These are phyloP conservation scores for Brienomyrus brachyistius DNA, from an alignment of 2,113 vertebrate species.

Conservation along the genomic window DNA sequence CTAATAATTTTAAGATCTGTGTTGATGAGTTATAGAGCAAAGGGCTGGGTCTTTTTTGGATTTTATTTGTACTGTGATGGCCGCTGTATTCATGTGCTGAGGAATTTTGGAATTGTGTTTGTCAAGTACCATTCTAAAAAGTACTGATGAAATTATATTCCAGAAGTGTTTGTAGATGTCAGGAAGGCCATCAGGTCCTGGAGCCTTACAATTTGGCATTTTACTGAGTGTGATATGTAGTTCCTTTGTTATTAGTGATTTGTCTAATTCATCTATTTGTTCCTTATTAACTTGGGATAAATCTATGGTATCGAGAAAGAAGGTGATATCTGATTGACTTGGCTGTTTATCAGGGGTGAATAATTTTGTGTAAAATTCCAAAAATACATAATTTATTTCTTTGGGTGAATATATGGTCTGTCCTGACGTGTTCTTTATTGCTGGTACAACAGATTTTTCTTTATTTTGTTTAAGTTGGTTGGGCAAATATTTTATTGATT, in stretches of 20 bases:
- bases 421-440: not conserved
- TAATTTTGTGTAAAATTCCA: not conserved
- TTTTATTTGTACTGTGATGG: not conserved
- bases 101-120: not conserved
- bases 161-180: not conserved
- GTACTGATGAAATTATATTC: not conserved
- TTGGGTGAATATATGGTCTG: not conserved
- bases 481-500: not conserved
- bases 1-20: not conserved
- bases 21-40: not conserved
- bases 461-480: not conserved
- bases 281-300: not conserved
- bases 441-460: not conserved
- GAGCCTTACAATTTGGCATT: not conserved
- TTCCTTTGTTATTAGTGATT: not conserved
- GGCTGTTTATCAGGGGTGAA: not conserved
- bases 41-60: not conserved
- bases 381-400: not conserved
- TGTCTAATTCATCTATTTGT: not conserved
- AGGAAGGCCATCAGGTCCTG: not conserved
- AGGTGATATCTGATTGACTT: not conserved
- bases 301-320: not conserved
- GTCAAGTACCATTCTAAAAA: not conserved
- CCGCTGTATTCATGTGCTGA: too few species aligned
- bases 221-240: not conserved